These are phyloP conservation scores for Nycticorax nycticorax DNA, from an alignment of 2,113 vertebrate species.

Conservation along the genomic window DNA sequence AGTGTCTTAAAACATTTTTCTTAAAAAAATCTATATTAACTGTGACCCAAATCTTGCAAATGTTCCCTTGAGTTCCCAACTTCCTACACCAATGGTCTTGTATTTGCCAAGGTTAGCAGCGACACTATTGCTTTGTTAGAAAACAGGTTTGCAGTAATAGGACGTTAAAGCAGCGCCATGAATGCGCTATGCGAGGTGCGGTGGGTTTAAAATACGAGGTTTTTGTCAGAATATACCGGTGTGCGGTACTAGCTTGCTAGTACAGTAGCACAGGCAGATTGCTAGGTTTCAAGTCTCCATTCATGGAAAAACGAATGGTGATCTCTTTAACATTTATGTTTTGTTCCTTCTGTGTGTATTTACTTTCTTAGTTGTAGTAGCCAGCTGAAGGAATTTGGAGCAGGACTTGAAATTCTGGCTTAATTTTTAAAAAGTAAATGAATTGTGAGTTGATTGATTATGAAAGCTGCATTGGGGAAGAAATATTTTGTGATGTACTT, in stretches of 20 bases:
- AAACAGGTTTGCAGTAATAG: not conserved
- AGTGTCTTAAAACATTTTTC: not conserved
- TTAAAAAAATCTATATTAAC: not conserved
- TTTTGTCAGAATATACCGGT: not conserved
- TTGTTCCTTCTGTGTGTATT: not conserved
- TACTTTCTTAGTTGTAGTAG: not conserved
- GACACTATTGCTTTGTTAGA: not conserved
- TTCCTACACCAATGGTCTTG: not conserved
- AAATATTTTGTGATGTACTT: constrained; percentile 2
- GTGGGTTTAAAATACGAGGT: not conserved
- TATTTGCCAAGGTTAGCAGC: not conserved
- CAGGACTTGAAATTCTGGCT: not conserved
- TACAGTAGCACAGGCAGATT: not conserved
- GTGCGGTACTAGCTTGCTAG: not conserved
- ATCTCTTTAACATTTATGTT: not conserved
- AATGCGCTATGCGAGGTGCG: not conserved
- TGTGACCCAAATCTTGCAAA: not conserved
- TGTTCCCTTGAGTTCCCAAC: not conserved
- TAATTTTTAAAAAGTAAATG: not conserved
- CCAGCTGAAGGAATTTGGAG: not conserved
- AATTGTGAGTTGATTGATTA: not conserved
- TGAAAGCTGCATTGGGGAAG: not conserved
- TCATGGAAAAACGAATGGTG: not conserved
- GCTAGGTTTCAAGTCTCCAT: not conserved
- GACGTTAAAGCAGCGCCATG: not conserved